phyloP scores from a whole-genome alignment of 2,888 invertebrate genomes.

The Argynnis bischoffii region DNA sequence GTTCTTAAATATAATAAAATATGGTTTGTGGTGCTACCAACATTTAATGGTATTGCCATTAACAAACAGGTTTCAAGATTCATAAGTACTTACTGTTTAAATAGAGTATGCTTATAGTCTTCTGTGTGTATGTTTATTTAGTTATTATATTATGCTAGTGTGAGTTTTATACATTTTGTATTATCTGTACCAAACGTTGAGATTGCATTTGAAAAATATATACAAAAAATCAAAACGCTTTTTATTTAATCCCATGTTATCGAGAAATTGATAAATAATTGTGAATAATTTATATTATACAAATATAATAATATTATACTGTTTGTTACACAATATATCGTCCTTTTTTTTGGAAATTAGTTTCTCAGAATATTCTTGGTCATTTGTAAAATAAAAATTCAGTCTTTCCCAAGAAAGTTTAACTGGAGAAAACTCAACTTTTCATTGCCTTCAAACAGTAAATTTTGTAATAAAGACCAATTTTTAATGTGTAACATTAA shows the following conservation, averaged over 20 bases:
- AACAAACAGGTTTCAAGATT: conserved; percentile 11
- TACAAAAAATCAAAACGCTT: conserved; percentile 54
- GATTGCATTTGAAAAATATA: conserved; percentile 79
- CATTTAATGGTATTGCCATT: conserved; percentile 16
- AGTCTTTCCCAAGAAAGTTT: too few relatives aligned
- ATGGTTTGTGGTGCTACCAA: conserved; percentile 34
- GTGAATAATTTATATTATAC: too few relatives aligned
- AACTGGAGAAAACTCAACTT: too few relatives aligned
- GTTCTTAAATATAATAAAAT: conserved; percentile 14
- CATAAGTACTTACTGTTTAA: conserved; percentile 49
- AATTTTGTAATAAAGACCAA: too few relatives aligned
- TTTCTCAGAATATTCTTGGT: too few relatives aligned
- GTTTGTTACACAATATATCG: too few relatives aligned
- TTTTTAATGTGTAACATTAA: too few relatives aligned
- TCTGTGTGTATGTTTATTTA: conserved; percentile 60
- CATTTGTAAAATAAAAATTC: too few relatives aligned
- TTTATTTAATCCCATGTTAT: conserved; percentile 44
- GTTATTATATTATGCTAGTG: conserved; percentile 49
- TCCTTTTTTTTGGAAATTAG: too few relatives aligned
- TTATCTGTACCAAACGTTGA: conserved; percentile 78
- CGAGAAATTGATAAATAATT: neutral
- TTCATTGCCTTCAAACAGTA: too few relatives aligned
- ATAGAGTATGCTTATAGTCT: conserved; percentile 55
- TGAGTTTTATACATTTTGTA: conserved; percentile 80
- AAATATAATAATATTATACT: too few relatives aligned